Percentiles rank a stretch among this genome's conserved stretches.
phyloP scores from a whole-genome alignment of 2,888 invertebrate species.

The Caenorhabditis angaria region DNA sequence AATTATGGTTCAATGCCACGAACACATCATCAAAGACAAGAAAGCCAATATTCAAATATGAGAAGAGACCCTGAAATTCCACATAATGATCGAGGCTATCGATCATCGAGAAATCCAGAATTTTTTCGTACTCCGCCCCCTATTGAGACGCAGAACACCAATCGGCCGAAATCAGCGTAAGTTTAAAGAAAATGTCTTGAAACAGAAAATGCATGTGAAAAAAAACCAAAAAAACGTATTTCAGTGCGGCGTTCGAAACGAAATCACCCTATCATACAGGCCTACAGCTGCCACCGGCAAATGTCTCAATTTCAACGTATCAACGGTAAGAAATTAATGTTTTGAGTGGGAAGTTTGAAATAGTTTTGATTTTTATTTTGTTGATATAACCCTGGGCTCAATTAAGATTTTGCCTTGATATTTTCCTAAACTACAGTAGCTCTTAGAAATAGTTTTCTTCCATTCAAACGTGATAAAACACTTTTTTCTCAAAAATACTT shows the following conservation, averaged over 20 bases:
- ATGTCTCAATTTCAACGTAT: slow-evolving; percentile 39
- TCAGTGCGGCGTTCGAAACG: slow-evolving; percentile 39
- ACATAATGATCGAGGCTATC: background rate
- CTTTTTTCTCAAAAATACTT: too few relatives aligned
- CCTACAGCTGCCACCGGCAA: slow-evolving; percentile 40
- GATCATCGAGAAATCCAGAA: slow-evolving; percentile 15
- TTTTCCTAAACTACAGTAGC: too few relatives aligned
- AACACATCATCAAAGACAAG: slow-evolving; percentile 20
- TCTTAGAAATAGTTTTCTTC: too few relatives aligned
- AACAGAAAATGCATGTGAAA: too few relatives aligned
- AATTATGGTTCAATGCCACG: slow-evolving; percentile 43
- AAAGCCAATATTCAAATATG: background rate
- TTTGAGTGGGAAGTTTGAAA: too few relatives aligned
- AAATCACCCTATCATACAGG: slow-evolving; percentile 35
- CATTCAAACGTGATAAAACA: too few relatives aligned
- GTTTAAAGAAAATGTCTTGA: background rate
- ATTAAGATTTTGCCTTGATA: too few relatives aligned
- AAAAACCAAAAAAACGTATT: background rate
- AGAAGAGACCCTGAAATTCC: background rate
- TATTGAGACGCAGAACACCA: slow-evolving; percentile 41
- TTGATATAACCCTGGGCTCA: too few relatives aligned
- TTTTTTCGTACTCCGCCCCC: slow-evolving; percentile 42
- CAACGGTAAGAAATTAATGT: slow-evolving; percentile 10
- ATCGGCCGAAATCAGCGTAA: slow-evolving; percentile 37
- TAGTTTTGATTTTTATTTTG: too few relatives aligned